Base-by-base conservation (phyloP, 2,888 invertebrate species). In the Lasius fuliginosus region DNA sequence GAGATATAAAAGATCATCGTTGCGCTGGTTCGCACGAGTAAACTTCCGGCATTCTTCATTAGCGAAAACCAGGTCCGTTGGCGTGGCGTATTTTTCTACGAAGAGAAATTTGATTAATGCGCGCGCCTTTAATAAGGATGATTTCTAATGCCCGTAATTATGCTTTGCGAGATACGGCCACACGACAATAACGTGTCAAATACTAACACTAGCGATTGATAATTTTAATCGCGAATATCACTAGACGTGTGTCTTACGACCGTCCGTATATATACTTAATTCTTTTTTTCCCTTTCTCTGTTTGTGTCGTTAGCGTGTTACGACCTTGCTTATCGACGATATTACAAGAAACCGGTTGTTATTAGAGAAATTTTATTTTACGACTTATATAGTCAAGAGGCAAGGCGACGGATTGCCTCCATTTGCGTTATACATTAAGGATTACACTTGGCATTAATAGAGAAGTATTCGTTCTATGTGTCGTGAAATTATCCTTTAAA, bases 361-460 rank as follows among this genome's bases (percentile, higher is more conserved):
- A 71, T 71, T 36, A 36, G 36, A 18, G 46, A 73, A 73, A 81
- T 62, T 49, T 81, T 69, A 69, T 71, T 60, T 71, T 73, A 73
- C 23, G 46, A 36, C 56, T 79, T 33, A 23, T 6, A 36, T 18
- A 18, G 30, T 46, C 4, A 12, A 56, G 40, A 60, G 18, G 36
- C 18, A n/a, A 46, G 36, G 36, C 27, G 71, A 33, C n/a, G 30
- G 36, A 81, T 73, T 36, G 46, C 46, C 60, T 36, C 46, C 36
- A 18, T 46, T 73, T 27, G 73, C 42, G 46, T 71, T 60, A 23
- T 30, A 33, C 60, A 23, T 71, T 27, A 12, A 46, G 18, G 11
- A 73, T 71, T n/a, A 18, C 18, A n/a, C 46, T 71, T 60, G 2
- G n/a, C 46, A 60, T 12, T 71, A 71, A 71, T 79, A 60, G 56